These are phyloP conservation scores for Dryobates pubescens DNA, from an alignment of 2,797 vertebrate species.

Conservation along the genomic window DNA sequence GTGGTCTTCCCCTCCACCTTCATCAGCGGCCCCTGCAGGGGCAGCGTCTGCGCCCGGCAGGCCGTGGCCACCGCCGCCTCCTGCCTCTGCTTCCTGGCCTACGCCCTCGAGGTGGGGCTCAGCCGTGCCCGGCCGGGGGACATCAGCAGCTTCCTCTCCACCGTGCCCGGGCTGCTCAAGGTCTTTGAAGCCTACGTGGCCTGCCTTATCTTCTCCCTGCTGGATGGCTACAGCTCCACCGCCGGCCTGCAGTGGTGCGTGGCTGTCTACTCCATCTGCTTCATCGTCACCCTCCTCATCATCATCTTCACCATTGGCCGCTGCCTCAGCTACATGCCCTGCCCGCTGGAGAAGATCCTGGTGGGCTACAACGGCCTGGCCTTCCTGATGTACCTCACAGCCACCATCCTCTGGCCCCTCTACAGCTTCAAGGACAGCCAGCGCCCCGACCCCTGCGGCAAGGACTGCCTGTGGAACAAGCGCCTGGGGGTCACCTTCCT, in stretches of 20 bases:
- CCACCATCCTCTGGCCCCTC: slow-evolving; percentile 85
- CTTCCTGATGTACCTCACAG: slow-evolving; percentile 85
- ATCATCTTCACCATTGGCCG: slow-evolving; percentile 83
- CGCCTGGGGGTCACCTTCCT: slow-evolving; percentile 81
- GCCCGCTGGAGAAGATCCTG: slow-evolving; percentile 80
- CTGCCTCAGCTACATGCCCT: slow-evolving; percentile 77
- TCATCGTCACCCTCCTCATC: slow-evolving; percentile 82
- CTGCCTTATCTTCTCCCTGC: slow-evolving; percentile 84
- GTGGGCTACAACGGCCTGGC: slow-evolving; percentile 82
- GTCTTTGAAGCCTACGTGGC: slow-evolving; percentile 88
- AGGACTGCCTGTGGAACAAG: slow-evolving; percentile 37
- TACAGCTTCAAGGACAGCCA: slow-evolving; percentile 73
- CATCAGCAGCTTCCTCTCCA: slow-evolving; percentile 87
- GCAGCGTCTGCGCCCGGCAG: neutral
- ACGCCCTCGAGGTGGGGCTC: slow-evolving; percentile 82
- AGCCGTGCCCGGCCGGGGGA: slow-evolving; percentile 82
- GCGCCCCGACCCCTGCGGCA: accelerated
- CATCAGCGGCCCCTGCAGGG: neutral
- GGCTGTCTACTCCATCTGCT: slow-evolving; percentile 86
- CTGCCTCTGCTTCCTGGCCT: slow-evolving; percentile 82
- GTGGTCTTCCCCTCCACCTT: slow-evolving; percentile 80
- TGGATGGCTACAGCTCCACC: accelerated
- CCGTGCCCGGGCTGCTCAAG: slow-evolving; percentile 87
- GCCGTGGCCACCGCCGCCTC: slow-evolving; percentile 80
- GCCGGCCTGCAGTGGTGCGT: slow-evolving; percentile 84